Evolutionary conservation across 2,797 vertebrate species (phyloP).

Genomic region (Eulemur albifrons): DNA sequence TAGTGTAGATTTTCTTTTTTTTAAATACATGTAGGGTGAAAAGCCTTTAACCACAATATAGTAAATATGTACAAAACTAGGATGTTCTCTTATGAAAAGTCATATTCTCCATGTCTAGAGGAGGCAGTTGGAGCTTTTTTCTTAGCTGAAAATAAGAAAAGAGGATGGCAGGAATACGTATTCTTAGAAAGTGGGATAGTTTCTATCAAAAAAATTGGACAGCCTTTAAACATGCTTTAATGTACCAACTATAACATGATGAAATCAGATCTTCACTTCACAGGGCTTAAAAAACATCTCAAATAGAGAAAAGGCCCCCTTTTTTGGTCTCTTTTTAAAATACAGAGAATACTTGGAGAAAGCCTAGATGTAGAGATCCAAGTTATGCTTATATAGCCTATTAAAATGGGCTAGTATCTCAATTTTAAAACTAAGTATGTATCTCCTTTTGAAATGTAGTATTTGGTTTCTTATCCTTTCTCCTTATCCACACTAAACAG

Average conservation of each 20-base stretch:
- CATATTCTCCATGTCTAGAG: too few species aligned
- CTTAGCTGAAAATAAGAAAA: too few species aligned
- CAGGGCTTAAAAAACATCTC: neutral
- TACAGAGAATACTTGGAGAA: neutral
- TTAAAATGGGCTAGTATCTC: neutral
- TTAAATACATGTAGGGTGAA: too few species aligned
- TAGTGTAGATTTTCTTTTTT: too few species aligned
- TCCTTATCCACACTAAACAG: neutral
- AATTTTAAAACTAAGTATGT: too few species aligned
- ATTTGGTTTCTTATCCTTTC: too few species aligned
- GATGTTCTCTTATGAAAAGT: too few species aligned
- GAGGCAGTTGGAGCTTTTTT: too few species aligned
- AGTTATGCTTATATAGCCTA: neutral
- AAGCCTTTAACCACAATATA: too few species aligned
- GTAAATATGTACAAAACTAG: too few species aligned
- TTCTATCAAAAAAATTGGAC: neutral
- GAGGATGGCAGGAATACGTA: too few species aligned
- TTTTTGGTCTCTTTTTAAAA: neutral
- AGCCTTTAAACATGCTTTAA: slow-evolving; percentile 16
- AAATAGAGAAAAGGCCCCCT: neutral
- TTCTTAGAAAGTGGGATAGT: neutral
- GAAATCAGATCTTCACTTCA: neutral
- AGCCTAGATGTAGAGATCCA: neutral
- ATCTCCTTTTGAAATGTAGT: too few species aligned
- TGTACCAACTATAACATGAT: neutral